These are phyloP conservation scores for Drosophila bocqueti DNA, from an alignment of 1,140 invertebrate species.

Conservation along the genomic window DNA sequence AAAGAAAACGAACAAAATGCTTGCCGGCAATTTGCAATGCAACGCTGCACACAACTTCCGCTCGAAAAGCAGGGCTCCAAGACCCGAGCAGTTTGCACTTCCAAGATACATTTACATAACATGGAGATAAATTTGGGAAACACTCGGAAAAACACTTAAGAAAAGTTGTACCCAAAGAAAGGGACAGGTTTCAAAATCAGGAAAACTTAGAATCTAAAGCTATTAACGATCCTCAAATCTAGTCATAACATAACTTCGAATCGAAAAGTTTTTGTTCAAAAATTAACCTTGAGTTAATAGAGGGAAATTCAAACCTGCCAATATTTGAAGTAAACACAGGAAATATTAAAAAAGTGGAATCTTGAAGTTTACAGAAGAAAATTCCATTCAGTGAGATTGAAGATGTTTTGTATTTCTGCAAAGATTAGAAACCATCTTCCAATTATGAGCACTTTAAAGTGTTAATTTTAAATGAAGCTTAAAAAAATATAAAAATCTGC, in stretches of 20 bases:
- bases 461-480: background rate
- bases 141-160: conserved; percentile 8
- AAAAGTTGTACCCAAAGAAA: background rate
- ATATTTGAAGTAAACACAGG: background rate
- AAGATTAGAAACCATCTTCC: no score
- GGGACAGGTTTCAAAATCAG: background rate
- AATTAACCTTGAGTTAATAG: background rate
- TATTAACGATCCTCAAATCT: no score
- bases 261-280: background rate
- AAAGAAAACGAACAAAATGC: conserved; percentile 35
- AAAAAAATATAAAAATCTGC: background rate
- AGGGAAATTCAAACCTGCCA: background rate
- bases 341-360: background rate
- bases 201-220: background rate
- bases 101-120: conserved; percentile 62
- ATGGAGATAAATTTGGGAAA: background rate
- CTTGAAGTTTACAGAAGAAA: no score
- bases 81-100: conserved; percentile 13
- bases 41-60: conserved; percentile 77
- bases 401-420: background rate
- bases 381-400: no score
- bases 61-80: conserved; percentile 19
- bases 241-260: no score
- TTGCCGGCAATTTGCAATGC: conserved; percentile 71
- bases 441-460: background rate